Conservation (phyloP, 2,888 invertebrate species). For the Crioceris asparagi region DNA sequence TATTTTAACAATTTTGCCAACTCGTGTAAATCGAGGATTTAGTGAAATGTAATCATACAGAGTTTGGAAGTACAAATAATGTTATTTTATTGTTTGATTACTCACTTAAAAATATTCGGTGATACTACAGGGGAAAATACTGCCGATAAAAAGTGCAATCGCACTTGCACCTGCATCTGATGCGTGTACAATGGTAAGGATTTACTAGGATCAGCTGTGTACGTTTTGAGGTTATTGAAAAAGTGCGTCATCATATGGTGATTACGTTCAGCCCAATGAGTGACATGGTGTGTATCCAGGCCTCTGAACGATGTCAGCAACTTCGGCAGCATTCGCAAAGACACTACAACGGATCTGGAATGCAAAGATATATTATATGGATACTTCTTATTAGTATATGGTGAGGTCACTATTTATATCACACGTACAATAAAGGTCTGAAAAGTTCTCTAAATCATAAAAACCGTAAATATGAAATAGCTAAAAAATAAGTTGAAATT, state of each 20-base stretch:
- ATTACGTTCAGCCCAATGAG: conserved; percentile 88
- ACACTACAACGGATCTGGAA: conserved; percentile 75
- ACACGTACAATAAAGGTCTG: too few species aligned
- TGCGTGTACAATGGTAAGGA: conserved; percentile 51
- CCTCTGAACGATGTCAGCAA: conserved; percentile 79
- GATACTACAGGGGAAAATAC: conserved; percentile 86
- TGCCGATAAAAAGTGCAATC: conserved; percentile 84
- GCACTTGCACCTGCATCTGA: conserved; percentile 82
- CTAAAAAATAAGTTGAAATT: too few species aligned
- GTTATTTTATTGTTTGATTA: too few species aligned
- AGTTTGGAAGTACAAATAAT: too few species aligned
- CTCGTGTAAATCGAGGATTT: too few species aligned
- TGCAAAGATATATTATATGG: too few species aligned
- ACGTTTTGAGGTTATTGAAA: conserved; percentile 76
- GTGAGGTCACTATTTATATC: too few species aligned
- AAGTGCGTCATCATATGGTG: conserved; percentile 90
- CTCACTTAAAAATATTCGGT: conserved; percentile 72
- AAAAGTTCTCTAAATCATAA: too few species aligned
- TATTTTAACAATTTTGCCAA: too few species aligned
- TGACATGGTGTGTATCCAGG: conserved; percentile 76
- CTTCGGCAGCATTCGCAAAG: conserved; percentile 78
- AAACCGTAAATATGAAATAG: too few species aligned
- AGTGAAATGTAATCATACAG: too few species aligned
- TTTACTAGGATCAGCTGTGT: conserved; percentile 40
- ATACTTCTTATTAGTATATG: too few species aligned